These are phyloP conservation scores for Pseudomyrmex dendroicus DNA, from an alignment of 1,140 invertebrate species.

Conservation along the genomic window DNA sequence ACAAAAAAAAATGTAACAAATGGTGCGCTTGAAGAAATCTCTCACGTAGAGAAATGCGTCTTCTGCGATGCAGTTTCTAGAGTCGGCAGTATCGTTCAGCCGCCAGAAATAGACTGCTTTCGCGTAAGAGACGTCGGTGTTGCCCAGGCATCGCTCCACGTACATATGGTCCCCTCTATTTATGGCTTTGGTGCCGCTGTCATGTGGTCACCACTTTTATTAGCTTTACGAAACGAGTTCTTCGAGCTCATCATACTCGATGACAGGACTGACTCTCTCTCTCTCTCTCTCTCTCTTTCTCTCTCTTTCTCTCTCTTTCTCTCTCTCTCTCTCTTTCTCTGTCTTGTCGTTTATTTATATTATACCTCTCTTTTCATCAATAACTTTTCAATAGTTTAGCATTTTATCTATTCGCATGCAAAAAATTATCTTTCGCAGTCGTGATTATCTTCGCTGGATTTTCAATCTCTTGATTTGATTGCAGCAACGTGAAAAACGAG, in stretches of 20 bases:
- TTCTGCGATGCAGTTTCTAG: conserved; percentile 17
- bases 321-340: neutral
- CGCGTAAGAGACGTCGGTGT: conserved; percentile 53
- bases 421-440: neutral
- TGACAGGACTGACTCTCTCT: conserved; percentile 8
- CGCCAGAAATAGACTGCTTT: conserved; percentile 71
- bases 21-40: neutral
- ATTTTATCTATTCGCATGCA: neutral
- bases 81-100: conserved; percentile 20
- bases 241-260: conserved; percentile 45
- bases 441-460: neutral
- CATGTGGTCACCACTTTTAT: conserved; percentile 75
- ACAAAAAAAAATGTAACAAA: conserved; percentile 18
- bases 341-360: neutral
- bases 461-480: conserved; percentile 61
- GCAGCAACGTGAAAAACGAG: conserved; percentile 29
- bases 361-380: no score
- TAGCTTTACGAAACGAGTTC: conserved; percentile 57
- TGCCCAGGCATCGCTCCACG: conserved; percentile 55
- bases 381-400: no score
- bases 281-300: neutral
- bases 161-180: conserved; percentile 72
- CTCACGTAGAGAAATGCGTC: neutral
- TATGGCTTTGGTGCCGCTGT: conserved; percentile 59
- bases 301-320: conserved; percentile 3